Base-by-base conservation (phyloP, 2,888 invertebrate genomes). In the Bellardia pandia region DNA sequence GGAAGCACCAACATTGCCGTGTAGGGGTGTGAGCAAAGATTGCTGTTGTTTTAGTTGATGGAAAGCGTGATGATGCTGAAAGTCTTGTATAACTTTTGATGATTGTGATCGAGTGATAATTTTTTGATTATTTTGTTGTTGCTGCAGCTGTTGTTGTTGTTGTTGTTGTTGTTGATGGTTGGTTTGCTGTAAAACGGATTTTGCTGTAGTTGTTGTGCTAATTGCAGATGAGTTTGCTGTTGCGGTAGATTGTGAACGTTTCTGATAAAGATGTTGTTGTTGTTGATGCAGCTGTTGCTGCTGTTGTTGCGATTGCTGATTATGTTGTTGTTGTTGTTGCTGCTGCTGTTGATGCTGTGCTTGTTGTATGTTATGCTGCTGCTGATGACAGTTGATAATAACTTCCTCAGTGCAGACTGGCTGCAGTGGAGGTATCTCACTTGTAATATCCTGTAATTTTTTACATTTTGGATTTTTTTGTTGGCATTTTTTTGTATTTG, bases 41-140 rank as follows among this genome's bases (percentile, higher is more conserved):
- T 93, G 92, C 72, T 91, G 92, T 87, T 91, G 92, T 89, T 92
- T 92, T 88, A 92, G 74, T 90, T 91, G 91, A 89, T 92, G 92
- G 72, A 92, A 89, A 77, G 92, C 88, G 89, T 90, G 89, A 90
- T 89, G 90, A 82, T 90, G 75, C 80, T 91, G 78, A 88, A 91
- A 90, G 74, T 90, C 89, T 58, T 89, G 90, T 62, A 89, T 88
- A 88, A 89, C 87, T 90, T 93, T 91, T 90, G 93, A 91, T 90
- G 92, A 93, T 90, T 92, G 92, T 86, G 93, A 93, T 90, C 92
- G 88, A 89, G 92, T 90, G 89, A 92, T 89, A 90, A 91, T 82
- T 91, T 93, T 92, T 89, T 90, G 89, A 88, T 89, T 89, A 84
- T 88, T 76, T 72, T 78, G 86, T 23, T 53, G 74, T 7, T 72